Evolutionary conservation across 1,140 invertebrate genomes (phyloP).

Genomic region (Sweltsa coloradensis): DNA sequence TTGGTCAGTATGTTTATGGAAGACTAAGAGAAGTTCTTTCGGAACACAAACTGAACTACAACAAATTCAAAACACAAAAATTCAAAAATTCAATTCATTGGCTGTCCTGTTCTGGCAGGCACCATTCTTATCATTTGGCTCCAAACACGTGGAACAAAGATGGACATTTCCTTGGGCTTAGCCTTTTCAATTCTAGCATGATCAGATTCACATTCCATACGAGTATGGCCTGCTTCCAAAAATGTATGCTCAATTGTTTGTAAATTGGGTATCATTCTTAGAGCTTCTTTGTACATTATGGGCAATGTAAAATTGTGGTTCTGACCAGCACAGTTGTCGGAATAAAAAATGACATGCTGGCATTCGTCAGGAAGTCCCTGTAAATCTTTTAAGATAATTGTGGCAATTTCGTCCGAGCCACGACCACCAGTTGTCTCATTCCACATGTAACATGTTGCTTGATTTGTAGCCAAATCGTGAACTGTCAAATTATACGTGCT

Average conservation of each 20-base stretch:
- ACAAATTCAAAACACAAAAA: no score
- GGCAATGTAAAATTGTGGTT: slow-evolving; percentile 11
- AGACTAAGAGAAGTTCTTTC: no score
- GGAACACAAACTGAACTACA: no score
- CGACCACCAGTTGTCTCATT: slow-evolving; percentile 11
- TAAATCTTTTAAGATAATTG: slow-evolving; percentile 9
- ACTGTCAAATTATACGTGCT: slow-evolving; percentile 15
- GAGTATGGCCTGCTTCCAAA: slow-evolving; percentile 2
- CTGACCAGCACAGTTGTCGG: slow-evolving; percentile 14
- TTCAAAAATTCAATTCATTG: no score
- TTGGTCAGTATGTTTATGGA: no score
- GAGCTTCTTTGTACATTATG: slow-evolving; percentile 1
- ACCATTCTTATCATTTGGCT: no score
- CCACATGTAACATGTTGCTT: slow-evolving; percentile 13
- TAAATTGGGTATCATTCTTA: neutral
- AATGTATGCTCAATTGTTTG: slow-evolving; percentile 3
- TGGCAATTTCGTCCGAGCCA: slow-evolving; percentile 13
- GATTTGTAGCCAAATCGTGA: slow-evolving; percentile 10
- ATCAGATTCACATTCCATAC: slow-evolving; percentile 9
- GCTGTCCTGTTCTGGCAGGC: no score
- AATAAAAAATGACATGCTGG: slow-evolving; percentile 10
- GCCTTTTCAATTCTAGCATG: slow-evolving; percentile 1
- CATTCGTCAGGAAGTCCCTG: neutral
- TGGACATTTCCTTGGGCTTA: no score
- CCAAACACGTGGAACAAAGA: no score